Percentiles rank a stretch among this genome's conserved stretches.
phyloP scores from a whole-genome alignment of 2,113 vertebrate genomes.

The Marmota monax region DNA sequence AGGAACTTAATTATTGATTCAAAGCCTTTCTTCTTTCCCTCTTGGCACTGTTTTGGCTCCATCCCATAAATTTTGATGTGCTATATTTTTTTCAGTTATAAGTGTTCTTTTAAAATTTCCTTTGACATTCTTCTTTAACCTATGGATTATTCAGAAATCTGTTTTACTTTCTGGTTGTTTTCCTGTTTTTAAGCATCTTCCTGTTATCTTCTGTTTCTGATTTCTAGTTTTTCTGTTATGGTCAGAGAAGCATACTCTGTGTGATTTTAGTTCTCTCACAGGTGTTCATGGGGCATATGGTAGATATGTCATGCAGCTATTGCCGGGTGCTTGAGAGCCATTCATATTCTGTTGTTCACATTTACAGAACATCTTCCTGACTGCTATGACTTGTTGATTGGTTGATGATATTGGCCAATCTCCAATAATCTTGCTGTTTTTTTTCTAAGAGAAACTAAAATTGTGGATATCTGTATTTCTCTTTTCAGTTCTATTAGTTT shows the following conservation, averaged over 20 bases:
- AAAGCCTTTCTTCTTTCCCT: not conserved
- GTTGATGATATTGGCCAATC: not conserved
- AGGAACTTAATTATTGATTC: not conserved
- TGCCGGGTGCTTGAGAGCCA: too few species aligned
- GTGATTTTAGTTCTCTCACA: not conserved
- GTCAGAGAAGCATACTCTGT: not conserved
- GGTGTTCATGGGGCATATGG: not conserved
- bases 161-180: too few species aligned
- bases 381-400: not conserved
- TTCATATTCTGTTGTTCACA: too few species aligned
- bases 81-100: too few species aligned
- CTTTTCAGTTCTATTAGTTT: too few species aligned
- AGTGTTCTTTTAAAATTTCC: too few species aligned
- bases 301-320: too few species aligned
- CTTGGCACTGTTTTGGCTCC: not conserved
- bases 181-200: not conserved
- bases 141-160: too few species aligned
- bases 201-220: not conserved
- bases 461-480: too few species aligned
- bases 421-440: not conserved
- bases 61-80: too few species aligned
- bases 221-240: not conserved
- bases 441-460: not conserved
- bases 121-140: too few species aligned
- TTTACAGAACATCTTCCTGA: not conserved